A percentile compares a stretch with the other conserved stretches of the same genome.
Conservation (phyloP, 2,888 invertebrate genomes). For the Tachina lurida region DNA sequence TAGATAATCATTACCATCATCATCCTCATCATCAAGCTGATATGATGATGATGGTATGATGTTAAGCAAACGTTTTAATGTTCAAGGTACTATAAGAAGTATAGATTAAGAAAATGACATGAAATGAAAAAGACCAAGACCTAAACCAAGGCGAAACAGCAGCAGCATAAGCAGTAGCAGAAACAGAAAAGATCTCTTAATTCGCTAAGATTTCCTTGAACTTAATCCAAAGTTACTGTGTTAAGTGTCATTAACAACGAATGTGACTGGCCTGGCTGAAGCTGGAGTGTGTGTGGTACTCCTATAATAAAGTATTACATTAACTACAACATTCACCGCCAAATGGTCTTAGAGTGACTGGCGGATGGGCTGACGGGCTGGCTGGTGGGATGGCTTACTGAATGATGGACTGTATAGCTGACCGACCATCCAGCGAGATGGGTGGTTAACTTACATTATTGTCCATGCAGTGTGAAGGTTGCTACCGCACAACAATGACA, state of each 20-base stretch:
- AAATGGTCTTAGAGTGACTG: slow-evolving; percentile 47
- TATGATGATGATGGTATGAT: slow-evolving; percentile 42
- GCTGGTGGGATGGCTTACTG: background rate
- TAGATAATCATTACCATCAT: slow-evolving; percentile 44
- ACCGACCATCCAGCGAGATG: slow-evolving; percentile 34
- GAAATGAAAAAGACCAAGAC: slow-evolving; percentile 13
- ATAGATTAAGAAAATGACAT: slow-evolving; percentile 59
- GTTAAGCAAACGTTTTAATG: slow-evolving; percentile 56
- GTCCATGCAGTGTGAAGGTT: slow-evolving; percentile 27
- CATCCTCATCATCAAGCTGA: slow-evolving; percentile 44
- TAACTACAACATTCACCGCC: slow-evolving; percentile 44
- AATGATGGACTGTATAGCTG: slow-evolving; percentile 34
- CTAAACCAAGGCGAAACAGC: slow-evolving; percentile 29
- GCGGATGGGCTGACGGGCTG: background rate
- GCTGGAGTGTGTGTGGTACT: background rate
- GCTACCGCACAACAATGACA: slow-evolving; percentile 53
- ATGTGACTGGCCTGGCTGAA: background rate
- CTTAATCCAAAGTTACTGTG: slow-evolving; percentile 65
- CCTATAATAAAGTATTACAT: slow-evolving; percentile 46
- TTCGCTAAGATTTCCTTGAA: slow-evolving; percentile 67
- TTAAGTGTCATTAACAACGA: slow-evolving; percentile 68
- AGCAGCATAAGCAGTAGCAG: background rate
- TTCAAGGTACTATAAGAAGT: slow-evolving; percentile 44
- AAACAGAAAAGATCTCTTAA: slow-evolving; percentile 55
- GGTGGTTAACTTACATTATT: slow-evolving; percentile 47